phyloP scores from a whole-genome alignment of 1,140 invertebrate species.

The Sminthurides bifidus region DNA sequence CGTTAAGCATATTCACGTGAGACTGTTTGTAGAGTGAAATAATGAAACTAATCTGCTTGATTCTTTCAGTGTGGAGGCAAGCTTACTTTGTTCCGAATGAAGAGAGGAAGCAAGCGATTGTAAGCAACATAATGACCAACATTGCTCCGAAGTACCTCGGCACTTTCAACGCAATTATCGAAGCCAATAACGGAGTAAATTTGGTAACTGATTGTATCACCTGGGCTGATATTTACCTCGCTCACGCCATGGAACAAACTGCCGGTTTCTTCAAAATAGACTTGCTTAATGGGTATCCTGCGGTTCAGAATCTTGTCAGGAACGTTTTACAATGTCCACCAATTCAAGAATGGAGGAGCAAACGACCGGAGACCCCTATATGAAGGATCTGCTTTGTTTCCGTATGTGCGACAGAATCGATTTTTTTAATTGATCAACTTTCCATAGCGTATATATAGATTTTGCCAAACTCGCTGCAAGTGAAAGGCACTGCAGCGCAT shows the following conservation, averaged over 20 bases:
- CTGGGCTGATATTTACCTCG: conserved; percentile 14
- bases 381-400: background rate
- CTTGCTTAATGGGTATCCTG: background rate
- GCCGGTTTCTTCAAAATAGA: background rate
- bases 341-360: conserved; percentile 6
- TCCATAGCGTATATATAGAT: no score
- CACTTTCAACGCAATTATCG: background rate
- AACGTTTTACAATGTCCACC: background rate
- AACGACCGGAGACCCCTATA: background rate
- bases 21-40: background rate
- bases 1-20: background rate
- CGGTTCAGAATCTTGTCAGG: background rate
- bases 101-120: background rate
- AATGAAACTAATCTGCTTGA: background rate
- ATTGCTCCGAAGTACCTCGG: conserved; percentile 1
- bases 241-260: background rate
- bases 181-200: conserved; percentile 2
- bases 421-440: no score
- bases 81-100: background rate
- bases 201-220: conserved; percentile 7
- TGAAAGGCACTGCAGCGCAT: no score
- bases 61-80: background rate
- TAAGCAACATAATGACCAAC: background rate
- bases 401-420: no score
- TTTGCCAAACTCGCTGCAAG: no score